Evolutionary conservation across 2,888 invertebrate species (phyloP), one percentile per base, ranked within the genome.

Genomic region (Lymantria dispar): DNA sequence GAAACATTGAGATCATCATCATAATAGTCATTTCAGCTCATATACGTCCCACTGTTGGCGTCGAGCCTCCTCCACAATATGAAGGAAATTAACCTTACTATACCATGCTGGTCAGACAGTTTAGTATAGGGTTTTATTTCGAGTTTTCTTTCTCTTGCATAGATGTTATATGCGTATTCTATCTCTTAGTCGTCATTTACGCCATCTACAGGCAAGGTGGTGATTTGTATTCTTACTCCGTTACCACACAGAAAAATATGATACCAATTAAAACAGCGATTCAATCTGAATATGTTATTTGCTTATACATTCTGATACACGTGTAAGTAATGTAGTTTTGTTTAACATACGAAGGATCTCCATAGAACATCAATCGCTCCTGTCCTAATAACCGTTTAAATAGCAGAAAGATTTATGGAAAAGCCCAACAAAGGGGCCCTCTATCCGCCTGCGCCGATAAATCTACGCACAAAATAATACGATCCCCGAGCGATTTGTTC

Each of bases 301-400:
- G 5, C 22, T 22, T 22, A 22, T 22, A 22, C 22, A 22, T 22
- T 22, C 22, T 5, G 22, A 22, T 3, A 22, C 22, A 33, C 10
- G 8, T 33, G 33, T 33, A 33, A 33, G 70, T 67, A 72, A 69
- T 68, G 65, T 70, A 67, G 65, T 70, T 67, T 59, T 68, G 58
- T 64, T 62, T 58, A 64, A 68, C 73, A 70, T 70, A 68, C 71
- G 68, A 73, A 71, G 72, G 77, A 68, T 72, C 68, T 69, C 63
- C 73, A 63, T 63, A 68, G 80, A 76, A 80, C 82, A 86, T 87
- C 87, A 85, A 84, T 87, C 85, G 79, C 80, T 76, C 70, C 78
- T 76, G 80, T 83, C 85, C 85, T 87, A 87, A 88, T 88, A 89
- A 86, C 83, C 86, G 85, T 83, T 87, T 87, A 87, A 87, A 85